A percentile compares a stretch with the other conserved stretches of the same genome.
These are phyloP conservation scores for Platycercus adscitus DNA, from an alignment of 2,113 vertebrate genomes.

Conservation along the genomic window DNA sequence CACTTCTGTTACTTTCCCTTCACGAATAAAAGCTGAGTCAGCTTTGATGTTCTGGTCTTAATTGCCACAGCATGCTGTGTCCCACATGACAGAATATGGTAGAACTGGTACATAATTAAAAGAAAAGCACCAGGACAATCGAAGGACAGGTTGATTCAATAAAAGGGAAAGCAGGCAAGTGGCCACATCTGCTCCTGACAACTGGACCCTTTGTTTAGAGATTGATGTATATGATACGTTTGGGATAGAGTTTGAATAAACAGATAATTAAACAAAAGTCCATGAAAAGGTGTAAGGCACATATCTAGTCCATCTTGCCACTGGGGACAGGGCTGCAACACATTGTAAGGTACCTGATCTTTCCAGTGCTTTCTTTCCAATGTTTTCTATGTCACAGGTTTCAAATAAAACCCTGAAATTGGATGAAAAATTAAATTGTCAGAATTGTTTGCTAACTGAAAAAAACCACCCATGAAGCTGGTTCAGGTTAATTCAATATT, in stretches of 20 bases:
- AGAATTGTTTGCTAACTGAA: not conserved
- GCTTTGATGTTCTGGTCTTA: conserved; percentile 30
- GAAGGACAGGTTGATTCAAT: conserved; percentile 25
- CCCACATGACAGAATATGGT: conserved; percentile 5
- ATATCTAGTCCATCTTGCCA: not conserved
- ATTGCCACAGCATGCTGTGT: not conserved
- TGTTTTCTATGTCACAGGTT: not conserved
- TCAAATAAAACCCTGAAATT: not conserved
- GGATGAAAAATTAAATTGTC: not conserved
- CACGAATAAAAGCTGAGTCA: conserved; percentile 29
- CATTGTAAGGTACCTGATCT: not conserved
- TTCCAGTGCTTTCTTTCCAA: not conserved
- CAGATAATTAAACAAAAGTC: not conserved
- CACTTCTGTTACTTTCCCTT: not conserved
- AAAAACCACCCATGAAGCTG: not conserved
- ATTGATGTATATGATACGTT: not conserved
- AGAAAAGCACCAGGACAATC: not conserved
- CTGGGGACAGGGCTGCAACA: not conserved
- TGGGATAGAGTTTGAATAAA: not conserved
- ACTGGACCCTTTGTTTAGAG: not conserved
- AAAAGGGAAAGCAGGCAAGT: not conserved
- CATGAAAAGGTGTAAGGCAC: not conserved
- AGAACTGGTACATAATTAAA: conserved; percentile 7
- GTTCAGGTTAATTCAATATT: not conserved
- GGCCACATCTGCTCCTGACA: not conserved